These are phyloP conservation scores for Ganaspis brasiliensis DNA, from an alignment of 2,888 invertebrate species.

Conservation along the genomic window DNA sequence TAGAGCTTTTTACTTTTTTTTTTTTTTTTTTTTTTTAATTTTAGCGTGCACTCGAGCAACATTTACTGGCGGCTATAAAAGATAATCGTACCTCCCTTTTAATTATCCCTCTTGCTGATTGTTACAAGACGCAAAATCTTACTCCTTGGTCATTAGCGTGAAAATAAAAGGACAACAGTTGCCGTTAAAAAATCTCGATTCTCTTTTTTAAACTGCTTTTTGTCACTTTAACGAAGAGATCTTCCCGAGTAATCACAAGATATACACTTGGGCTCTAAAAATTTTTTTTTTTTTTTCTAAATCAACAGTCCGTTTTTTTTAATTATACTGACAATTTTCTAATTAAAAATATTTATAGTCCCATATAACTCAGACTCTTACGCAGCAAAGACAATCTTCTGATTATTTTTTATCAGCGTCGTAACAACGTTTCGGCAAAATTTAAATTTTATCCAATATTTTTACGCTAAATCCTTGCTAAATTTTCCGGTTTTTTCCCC, in stretches of 20 bases:
- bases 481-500: too few relatives aligned
- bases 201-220: not conserved
- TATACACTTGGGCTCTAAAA: too few relatives aligned
- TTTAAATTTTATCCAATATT: too few relatives aligned
- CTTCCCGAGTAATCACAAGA: not conserved
- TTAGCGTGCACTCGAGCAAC: conserved; percentile 18
- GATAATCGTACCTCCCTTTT: conserved; percentile 41
- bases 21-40: conserved; percentile 9
- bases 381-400: too few relatives aligned
- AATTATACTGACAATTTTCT: too few relatives aligned
- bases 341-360: too few relatives aligned
- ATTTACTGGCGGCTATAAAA: conserved; percentile 45
- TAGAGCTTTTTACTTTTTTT: not conserved
- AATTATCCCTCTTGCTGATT: conserved; percentile 40
- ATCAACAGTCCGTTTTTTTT: too few relatives aligned
- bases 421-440: too few relatives aligned
- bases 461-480: too few relatives aligned
- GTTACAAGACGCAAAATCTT: conserved; percentile 22
- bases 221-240: not conserved
- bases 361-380: too few relatives aligned
- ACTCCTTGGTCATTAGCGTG: conserved; percentile 10
- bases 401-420: too few relatives aligned
- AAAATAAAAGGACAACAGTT: conserved; percentile 26
- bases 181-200: not conserved
- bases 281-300: too few relatives aligned